Base-by-base conservation (phyloP, 2,888 invertebrate genomes). In the Hoplodrina blanda region DNA sequence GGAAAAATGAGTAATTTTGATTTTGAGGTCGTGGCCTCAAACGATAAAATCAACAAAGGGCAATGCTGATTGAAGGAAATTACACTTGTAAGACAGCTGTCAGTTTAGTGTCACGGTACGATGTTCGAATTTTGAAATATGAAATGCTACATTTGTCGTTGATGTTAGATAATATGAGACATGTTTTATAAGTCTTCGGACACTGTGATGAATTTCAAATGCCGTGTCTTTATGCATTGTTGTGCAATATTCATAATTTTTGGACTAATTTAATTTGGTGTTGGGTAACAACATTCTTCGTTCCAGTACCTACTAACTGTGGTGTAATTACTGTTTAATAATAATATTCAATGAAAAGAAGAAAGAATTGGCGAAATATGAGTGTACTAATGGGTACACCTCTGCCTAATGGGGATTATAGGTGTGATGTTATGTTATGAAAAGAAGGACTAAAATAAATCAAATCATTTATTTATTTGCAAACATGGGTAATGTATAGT, bases 61-160 rank as follows among this genome's bases (percentile, higher is more conserved):
- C 41, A 56, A 44, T 59, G 52, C 65, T 67, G 78, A 81, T 71
- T 76, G 20, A 61, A 64, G 61, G 72, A 81, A 78, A 72, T 72
- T 62, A 57, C n/a, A 33, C 63, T 72, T 61, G 57, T 52, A 81
- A 71, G 72, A 81, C 72, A 78, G 77, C 78, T 78, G 77, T 78
- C 81, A 81, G 72, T 63, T 63, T 52, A 41, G 11, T 1, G 41
- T 68, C 62, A 78, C 67, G 80, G 50, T 1, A 77, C 10, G 53
- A 33, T 25, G 53, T 69, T 80, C 63, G 63, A 56, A 57, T 57
- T 57, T 61, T 50, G 60, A 66, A 67, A 67, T 77, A 15, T 30
- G 4, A 33, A 30, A 59, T 8, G 20, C 46, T 46, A 15, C 17
- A 46, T 46, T 46, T 17, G 11, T 1, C 17, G 46, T 46, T 5